These are phyloP conservation scores for Stegastes partitus DNA, from an alignment of 2,113 vertebrate genomes.

Conservation along the genomic window DNA sequence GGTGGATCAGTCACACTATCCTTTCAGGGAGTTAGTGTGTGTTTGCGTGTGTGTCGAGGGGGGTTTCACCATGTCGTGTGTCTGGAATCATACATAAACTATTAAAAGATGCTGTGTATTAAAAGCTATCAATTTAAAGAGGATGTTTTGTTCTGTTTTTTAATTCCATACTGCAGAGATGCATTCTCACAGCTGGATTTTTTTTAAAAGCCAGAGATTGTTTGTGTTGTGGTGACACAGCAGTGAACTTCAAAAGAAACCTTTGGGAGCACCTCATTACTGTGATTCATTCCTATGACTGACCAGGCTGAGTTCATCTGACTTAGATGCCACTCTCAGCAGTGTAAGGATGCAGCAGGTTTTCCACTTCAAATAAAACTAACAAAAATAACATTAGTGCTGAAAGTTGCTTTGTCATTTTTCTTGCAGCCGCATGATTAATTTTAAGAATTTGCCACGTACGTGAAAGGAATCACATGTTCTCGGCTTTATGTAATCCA, in stretches of 20 bases:
- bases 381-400: conserved; percentile 2
- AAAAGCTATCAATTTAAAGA: conserved; percentile 23
- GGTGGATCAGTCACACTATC: conserved; percentile 72
- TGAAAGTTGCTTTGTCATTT: conserved; percentile 52
- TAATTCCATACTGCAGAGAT: background rate
- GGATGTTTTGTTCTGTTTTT: conserved; percentile 15
- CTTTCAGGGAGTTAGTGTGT: conserved; percentile 36
- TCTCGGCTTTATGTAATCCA: conserved; percentile 55
- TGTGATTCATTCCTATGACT: conserved; percentile 24
- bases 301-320: background rate
- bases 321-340: background rate
- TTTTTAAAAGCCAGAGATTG: conserved; percentile 8
- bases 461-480: conserved; percentile 32
- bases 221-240: conserved; percentile 31
- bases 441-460: conserved; percentile 26
- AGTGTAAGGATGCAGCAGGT: background rate
- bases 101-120: conserved; percentile 17
- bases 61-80: conserved; percentile 12
- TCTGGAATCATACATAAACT: conserved; percentile 51
- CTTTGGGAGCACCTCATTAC: conserved; percentile 28
- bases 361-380: background rate
- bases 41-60: conserved; percentile 6
- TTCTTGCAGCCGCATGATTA: conserved; percentile 40
- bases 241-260: conserved; percentile 10
- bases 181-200: conserved; percentile 1